Conservation (phyloP, 2,113 vertebrate genomes). For the human (Homo sapiens) region DNA sequence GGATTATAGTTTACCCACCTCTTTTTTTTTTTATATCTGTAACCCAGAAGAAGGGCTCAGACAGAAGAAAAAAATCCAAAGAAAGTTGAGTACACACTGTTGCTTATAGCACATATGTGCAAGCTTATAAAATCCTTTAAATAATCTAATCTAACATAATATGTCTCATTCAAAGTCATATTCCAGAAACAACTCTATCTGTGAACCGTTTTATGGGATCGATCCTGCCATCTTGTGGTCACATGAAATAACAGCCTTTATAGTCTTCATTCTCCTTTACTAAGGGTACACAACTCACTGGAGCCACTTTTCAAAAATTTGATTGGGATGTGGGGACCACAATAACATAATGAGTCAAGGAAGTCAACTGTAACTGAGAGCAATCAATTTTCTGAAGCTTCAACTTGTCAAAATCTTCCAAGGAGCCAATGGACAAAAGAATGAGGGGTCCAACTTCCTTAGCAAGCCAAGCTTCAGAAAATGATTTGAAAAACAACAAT, state of each 20-base stretch:
- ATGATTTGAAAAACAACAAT: neutral
- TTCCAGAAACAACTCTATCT: neutral
- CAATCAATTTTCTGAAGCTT: neutral
- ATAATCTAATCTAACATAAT: neutral
- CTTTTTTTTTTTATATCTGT: neutral
- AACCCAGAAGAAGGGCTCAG: neutral
- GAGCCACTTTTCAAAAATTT: neutral
- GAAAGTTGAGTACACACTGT: neutral
- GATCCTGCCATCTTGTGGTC: constrained; percentile 82
- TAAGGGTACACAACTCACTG: neutral
- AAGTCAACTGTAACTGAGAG: neutral
- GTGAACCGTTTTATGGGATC: neutral
- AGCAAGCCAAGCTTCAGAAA: neutral
- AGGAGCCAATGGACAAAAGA: neutral
- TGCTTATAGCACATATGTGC: neutral
- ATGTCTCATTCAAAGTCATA: neutral
- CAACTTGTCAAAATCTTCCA: neutral
- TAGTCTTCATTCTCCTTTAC: neutral
- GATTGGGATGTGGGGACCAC: rapidly evolving
- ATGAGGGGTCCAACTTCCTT: neutral
- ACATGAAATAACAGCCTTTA: neutral
- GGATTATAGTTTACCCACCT: neutral
- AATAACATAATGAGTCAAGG: neutral
- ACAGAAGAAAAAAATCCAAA: neutral
- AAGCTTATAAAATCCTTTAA: neutral